Conservation (phyloP, 2,888 invertebrate species). For the Perizoma flavofasciatum region DNA sequence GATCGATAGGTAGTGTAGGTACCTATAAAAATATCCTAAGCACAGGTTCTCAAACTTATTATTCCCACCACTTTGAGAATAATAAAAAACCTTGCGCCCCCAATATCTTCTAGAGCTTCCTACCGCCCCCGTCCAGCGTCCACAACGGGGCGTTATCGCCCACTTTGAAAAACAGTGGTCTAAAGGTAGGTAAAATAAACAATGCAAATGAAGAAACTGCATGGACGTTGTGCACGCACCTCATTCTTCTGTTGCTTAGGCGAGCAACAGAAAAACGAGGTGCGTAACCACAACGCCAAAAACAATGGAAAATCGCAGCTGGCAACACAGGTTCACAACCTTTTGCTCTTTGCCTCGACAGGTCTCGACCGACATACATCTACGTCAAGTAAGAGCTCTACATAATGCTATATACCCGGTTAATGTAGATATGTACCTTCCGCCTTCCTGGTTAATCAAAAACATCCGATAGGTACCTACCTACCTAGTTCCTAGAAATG, state of each 20-base stretch:
- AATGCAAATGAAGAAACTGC: constrained; percentile 8
- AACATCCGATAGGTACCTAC: constrained; percentile 13
- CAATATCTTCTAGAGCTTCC: too few species aligned
- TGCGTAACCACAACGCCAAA: constrained; percentile 17
- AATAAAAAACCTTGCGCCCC: too few species aligned
- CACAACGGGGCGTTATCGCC: too few species aligned
- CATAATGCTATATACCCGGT: constrained; percentile 17
- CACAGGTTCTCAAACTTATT: too few species aligned
- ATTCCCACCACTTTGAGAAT: too few species aligned
- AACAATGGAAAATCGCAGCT: constrained; percentile 39
- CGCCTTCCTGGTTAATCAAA: constrained; percentile 41
- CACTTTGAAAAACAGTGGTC: too few species aligned
- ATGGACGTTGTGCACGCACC: neutral
- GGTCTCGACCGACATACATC: constrained; percentile 52
- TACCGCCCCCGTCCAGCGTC: too few species aligned
- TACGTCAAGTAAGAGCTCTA: constrained; percentile 48
- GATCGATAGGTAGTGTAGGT: too few species aligned
- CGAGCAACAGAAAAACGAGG: neutral
- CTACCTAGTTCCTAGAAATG: constrained; percentile 13
- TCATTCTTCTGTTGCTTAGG: constrained; percentile 9
- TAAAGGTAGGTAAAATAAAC: too few species aligned
- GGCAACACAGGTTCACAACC: constrained; percentile 67
- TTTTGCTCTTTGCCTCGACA: constrained; percentile 69
- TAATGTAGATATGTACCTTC: constrained; percentile 21
- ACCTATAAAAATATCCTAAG: too few species aligned